Evolutionary conservation across 2,797 vertebrate genomes (phyloP).

Genomic region (Linurgus olivaceus): DNA sequence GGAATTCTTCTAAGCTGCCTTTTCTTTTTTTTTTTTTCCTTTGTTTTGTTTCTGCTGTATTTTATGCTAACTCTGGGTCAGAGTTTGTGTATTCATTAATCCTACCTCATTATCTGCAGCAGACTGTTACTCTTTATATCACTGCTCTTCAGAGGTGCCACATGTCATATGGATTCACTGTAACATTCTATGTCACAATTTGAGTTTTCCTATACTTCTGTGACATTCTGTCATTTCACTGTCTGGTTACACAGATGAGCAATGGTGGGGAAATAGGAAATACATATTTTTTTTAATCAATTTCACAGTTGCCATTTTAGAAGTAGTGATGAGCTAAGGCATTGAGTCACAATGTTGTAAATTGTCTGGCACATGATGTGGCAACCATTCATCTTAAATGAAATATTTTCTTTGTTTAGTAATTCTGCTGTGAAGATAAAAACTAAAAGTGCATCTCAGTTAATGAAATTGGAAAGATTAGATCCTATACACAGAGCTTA

Average conservation of each 20-base stretch:
- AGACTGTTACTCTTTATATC: not conserved
- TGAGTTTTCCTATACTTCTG: not conserved
- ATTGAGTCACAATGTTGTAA: not conserved
- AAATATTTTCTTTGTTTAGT: not conserved
- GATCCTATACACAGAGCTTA: not conserved
- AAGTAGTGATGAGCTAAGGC: not conserved
- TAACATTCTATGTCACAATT: not conserved
- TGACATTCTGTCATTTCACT: not conserved
- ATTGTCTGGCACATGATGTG: not conserved
- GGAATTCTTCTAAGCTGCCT: not conserved
- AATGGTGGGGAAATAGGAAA: not conserved
- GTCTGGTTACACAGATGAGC: not conserved
- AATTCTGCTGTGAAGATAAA: not conserved
- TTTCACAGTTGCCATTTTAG: not conserved
- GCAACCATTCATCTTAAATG: not conserved
- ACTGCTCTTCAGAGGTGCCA: not conserved
- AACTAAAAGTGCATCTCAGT: not conserved
- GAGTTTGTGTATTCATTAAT: not conserved
- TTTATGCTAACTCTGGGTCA: not conserved
- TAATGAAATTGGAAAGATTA: not conserved
- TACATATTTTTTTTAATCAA: rapidly evolving
- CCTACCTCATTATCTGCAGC: not conserved
- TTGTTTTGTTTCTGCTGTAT: not conserved
- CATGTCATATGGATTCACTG: not conserved
- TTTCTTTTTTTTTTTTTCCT: not conserved